phyloP scores from a whole-genome alignment of 2,888 invertebrate species.

The Synergus laeviventris region DNA sequence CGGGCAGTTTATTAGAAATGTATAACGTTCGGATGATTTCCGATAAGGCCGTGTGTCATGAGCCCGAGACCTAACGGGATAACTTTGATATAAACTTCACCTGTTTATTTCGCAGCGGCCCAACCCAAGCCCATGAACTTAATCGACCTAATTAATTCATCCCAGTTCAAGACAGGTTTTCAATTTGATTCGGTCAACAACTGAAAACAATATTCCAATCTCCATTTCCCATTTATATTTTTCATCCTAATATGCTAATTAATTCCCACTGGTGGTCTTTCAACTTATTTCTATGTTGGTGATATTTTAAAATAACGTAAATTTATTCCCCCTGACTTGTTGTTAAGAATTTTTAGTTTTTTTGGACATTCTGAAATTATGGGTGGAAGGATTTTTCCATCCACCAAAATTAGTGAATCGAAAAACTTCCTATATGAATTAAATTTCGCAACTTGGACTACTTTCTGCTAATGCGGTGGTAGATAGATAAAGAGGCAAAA shows the following conservation, averaged over 20 bases:
- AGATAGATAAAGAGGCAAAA: neutral
- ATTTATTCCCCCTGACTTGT: neutral
- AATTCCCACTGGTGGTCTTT: neutral
- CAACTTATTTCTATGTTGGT: neutral
- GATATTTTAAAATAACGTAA: neutral
- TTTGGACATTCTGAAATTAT: neutral
- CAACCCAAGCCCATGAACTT: neutral
- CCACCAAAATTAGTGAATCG: no score
- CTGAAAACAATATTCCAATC: neutral
- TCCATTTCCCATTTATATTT: neutral
- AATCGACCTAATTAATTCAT: neutral
- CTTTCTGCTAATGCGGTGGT: neutral
- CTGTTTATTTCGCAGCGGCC: neutral
- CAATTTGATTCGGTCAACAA: neutral
- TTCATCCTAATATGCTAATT: neutral
- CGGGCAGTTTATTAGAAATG: neutral
- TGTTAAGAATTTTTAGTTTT: neutral
- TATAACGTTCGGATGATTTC: neutral
- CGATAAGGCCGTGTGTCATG: neutral
- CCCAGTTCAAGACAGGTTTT: neutral
- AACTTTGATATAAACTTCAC: constrained; percentile 3
- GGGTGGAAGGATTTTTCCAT: neutral
- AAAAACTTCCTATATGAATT: no score
- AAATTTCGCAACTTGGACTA: neutral
- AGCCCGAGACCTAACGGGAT: neutral